A percentile compares a stretch with the other conserved stretches of the same genome.
Conservation (phyloP, 2,797 vertebrate species). For the Sandelia bainsii region DNA sequence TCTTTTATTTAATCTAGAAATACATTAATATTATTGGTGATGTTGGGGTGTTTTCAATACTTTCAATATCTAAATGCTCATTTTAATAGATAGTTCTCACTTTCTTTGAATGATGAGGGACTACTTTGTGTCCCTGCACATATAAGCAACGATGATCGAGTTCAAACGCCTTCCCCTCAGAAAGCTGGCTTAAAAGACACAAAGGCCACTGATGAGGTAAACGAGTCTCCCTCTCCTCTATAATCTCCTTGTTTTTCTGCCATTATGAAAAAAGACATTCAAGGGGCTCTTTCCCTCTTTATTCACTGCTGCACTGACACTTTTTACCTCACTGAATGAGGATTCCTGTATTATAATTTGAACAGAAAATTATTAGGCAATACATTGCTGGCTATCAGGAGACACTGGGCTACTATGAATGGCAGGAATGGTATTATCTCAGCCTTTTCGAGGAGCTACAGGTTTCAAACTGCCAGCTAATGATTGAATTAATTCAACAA, state of each 20-base stretch:
- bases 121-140: constrained; percentile 24
- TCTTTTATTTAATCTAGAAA: constrained; percentile 4
- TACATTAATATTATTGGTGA: background rate
- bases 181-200: constrained; percentile 66
- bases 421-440: constrained; percentile 75
- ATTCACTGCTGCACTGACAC: constrained; percentile 54
- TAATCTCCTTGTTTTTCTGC: constrained; percentile 73
- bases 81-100: constrained; percentile 12
- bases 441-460: constrained; percentile 68
- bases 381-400: constrained; percentile 77
- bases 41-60: background rate
- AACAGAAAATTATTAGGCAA: constrained; percentile 75
- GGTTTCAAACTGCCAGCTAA: constrained; percentile 77
- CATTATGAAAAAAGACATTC: constrained; percentile 50
- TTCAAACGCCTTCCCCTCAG: constrained; percentile 55
- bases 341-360: constrained; percentile 75
- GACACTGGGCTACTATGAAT: constrained; percentile 61
- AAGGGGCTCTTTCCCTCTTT: constrained; percentile 33
- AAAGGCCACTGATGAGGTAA: constrained; percentile 78
- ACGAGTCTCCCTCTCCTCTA: constrained; percentile 53
- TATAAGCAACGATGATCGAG: constrained; percentile 50
- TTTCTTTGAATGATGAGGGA: background rate
- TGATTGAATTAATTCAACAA: constrained; percentile 82
- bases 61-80: constrained; percentile 10
- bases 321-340: constrained; percentile 56